Percentiles rank a stretch among this genome's conserved stretches.
Conservation (phyloP, 2,113 vertebrate species). For the Cricetomys ansorgei region DNA sequence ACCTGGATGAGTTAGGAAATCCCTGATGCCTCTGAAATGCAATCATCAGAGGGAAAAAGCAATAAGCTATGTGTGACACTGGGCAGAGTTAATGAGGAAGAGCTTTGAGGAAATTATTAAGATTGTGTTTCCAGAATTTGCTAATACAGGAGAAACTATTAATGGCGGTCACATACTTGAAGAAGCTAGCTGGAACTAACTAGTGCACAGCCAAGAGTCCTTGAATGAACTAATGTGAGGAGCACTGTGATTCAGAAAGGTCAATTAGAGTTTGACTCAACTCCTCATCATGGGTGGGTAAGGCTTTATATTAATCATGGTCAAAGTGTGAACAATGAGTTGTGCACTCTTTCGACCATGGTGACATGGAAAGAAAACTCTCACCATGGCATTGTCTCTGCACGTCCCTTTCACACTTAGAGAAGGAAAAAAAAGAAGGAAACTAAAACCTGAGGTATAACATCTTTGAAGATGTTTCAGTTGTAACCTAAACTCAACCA, state of each 20-base stretch:
- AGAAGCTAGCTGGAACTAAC: not conserved
- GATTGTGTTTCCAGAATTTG: not conserved
- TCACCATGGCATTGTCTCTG: not conserved
- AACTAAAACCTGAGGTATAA: not conserved
- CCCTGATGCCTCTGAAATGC: not conserved
- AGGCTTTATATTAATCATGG: not conserved
- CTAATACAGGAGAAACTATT: not conserved
- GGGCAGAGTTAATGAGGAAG: not conserved
- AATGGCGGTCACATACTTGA: not conserved
- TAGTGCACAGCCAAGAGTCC: not conserved
- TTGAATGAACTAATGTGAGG: not conserved
- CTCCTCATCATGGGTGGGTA: not conserved
- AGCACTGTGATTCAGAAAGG: not conserved
- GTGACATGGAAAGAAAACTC: not conserved
- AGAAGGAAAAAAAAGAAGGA: not conserved
- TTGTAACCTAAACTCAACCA: not conserved
- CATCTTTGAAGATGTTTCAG: not conserved
- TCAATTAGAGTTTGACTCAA: not conserved
- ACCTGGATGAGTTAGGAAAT: not conserved
- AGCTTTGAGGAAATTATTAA: not conserved
- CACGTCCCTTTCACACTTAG: not conserved
- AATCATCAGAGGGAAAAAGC: not conserved
- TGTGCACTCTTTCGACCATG: not conserved
- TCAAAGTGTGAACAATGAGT: not conserved
- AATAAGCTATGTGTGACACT: not conserved